A percentile compares a stretch with the other conserved stretches of the same genome.
Conservation (phyloP, 2,888 invertebrate genomes). For the Chorisops tibialis region DNA sequence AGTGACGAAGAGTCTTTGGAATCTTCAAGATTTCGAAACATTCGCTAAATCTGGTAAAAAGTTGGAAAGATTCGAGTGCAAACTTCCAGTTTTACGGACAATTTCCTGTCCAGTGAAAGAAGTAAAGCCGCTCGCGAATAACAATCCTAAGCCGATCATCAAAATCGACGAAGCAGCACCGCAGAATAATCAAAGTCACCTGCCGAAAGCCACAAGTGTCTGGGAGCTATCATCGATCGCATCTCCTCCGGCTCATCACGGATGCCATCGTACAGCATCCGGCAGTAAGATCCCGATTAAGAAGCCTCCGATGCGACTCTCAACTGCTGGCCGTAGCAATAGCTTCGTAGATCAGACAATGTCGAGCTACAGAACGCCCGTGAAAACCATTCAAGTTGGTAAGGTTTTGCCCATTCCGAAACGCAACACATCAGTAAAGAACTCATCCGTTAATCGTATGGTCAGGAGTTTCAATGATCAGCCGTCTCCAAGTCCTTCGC, state of each 20-base stretch:
- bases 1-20: conserved; percentile 60
- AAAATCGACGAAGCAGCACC: not conserved
- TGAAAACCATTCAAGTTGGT: conserved; percentile 12
- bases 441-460: conserved; percentile 34
- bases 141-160: conserved; percentile 37
- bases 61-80: conserved; percentile 49
- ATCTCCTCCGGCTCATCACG: conserved; percentile 15
- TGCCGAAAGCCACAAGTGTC: conserved; percentile 57
- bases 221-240: conserved; percentile 53
- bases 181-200: conserved; percentile 44
- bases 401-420: conserved; percentile 24
- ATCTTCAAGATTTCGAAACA: conserved; percentile 58
- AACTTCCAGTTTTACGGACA: conserved; percentile 46
- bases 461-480: conserved; percentile 35
- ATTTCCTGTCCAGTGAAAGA: conserved; percentile 39
- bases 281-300: conserved; percentile 62
- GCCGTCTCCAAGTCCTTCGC: not conserved
- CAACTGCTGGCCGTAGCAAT: conserved; percentile 43
- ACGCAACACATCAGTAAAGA: conserved; percentile 19
- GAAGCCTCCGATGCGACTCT: conserved; percentile 38
- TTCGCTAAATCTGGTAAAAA: conserved; percentile 54
- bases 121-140: conserved; percentile 51
- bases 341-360: conserved; percentile 38
- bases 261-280: conserved; percentile 51
- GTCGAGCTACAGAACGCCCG: not conserved